Conservation (phyloP, 2,888 invertebrate species). For the Drosophila paramelanica region DNA sequence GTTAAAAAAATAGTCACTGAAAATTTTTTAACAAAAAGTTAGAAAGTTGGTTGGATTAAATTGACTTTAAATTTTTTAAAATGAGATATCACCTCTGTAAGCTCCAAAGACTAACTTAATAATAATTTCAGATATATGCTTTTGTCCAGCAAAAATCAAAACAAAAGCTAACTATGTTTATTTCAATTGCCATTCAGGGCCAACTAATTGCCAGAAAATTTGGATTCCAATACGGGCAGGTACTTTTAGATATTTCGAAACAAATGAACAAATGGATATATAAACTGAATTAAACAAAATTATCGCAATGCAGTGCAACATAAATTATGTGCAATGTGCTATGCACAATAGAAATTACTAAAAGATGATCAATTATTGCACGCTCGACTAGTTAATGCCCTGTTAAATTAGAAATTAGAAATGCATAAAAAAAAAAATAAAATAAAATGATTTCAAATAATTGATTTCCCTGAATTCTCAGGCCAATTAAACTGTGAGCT, state of each 20-base stretch:
- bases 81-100: neutral
- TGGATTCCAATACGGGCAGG: neutral
- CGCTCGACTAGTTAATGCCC: slow-evolving; percentile 7
- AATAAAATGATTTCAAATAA: no score
- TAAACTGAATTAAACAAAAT: slow-evolving; percentile 18
- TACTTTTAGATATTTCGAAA: neutral
- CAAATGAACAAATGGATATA: neutral
- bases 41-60: no score
- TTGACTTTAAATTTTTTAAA: neutral
- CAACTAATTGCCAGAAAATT: neutral
- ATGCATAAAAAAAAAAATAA: no score
- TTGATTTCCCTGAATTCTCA: no score
- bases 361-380: neutral
- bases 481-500: no score
- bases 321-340: slow-evolving; percentile 41
- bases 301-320: slow-evolving; percentile 22
- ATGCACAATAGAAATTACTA: slow-evolving; percentile 21
- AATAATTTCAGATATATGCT: neutral
- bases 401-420: neutral
- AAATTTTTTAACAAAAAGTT: no score
- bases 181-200: no score
- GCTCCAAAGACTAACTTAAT: neutral
- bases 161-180: no score
- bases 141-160: no score
- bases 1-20: neutral